Evolutionary conservation across 2,113 vertebrate species (phyloP).

Genomic region (Philantomba maxwellii): DNA sequence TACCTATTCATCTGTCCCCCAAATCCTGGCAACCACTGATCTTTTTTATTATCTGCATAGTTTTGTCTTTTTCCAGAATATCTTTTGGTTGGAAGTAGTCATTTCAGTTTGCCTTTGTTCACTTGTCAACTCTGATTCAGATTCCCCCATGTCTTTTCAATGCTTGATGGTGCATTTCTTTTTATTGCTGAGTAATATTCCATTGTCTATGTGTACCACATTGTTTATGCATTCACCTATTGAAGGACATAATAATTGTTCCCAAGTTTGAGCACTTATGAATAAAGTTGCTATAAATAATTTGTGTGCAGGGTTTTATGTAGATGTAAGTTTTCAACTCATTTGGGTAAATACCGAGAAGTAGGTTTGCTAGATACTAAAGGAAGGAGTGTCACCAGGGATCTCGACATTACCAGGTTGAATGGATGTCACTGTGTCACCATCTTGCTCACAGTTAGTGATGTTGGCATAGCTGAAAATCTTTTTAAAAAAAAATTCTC

Average conservation of each 20-base stretch:
- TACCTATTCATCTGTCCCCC: not conserved
- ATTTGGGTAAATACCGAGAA: not conserved
- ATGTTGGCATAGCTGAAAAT: not conserved
- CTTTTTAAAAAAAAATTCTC: not conserved
- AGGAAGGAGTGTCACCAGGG: not conserved
- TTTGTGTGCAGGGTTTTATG: not conserved
- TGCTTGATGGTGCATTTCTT: not conserved
- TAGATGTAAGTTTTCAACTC: not conserved
- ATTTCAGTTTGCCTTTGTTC: not conserved
- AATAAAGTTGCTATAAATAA: conserved; percentile 5
- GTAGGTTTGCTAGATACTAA: not conserved
- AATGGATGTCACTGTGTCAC: not conserved
- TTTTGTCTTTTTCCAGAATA: not conserved
- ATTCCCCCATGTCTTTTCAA: not conserved
- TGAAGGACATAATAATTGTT: not conserved
- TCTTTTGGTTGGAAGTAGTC: not conserved
- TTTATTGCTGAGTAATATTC: not conserved
- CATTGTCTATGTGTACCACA: not conserved
- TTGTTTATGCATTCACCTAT: not conserved
- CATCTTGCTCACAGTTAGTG: not conserved
- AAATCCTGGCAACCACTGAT: not conserved
- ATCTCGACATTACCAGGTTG: not conserved
- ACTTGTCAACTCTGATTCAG: not conserved
- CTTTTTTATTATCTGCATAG: not conserved
- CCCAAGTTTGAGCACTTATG: not conserved